phyloP scores from a whole-genome alignment of 2,113 vertebrate genomes.

The Zosterops hypoxanthus region DNA sequence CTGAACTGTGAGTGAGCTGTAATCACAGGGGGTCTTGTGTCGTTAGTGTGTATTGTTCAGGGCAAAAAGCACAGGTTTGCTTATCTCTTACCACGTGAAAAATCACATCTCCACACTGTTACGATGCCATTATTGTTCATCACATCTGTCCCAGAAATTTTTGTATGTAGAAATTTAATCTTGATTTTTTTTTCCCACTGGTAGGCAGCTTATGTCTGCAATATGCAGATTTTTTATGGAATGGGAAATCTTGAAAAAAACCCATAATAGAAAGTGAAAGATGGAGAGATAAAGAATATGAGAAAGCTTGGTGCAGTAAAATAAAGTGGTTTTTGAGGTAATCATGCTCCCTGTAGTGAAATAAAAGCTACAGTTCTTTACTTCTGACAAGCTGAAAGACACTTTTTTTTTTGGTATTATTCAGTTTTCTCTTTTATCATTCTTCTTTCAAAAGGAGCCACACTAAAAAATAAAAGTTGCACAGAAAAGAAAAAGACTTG shows the following conservation, averaged over 20 bases:
- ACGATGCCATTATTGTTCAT: background rate
- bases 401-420: background rate
- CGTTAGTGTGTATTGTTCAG: background rate
- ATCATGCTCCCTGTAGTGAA: background rate
- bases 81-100: background rate
- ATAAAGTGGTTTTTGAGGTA: background rate
- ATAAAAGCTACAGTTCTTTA: constrained; percentile 4
- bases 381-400: background rate
- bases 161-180: background rate
- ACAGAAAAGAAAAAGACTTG: background rate
- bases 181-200: background rate
- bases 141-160: background rate
- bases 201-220: background rate
- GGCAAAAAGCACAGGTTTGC: background rate
- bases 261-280: background rate
- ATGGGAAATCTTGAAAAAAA: background rate
- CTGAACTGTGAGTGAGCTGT: fast-evolving
- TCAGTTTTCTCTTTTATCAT: background rate
- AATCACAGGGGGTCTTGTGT: background rate
- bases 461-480: background rate
- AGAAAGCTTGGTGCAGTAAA: background rate
- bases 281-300: background rate
- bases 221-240: background rate
- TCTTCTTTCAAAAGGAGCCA: background rate
- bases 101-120: background rate